These are phyloP conservation scores for Mixornis gularis DNA, from an alignment of 2,113 vertebrate genomes.

Conservation along the genomic window DNA sequence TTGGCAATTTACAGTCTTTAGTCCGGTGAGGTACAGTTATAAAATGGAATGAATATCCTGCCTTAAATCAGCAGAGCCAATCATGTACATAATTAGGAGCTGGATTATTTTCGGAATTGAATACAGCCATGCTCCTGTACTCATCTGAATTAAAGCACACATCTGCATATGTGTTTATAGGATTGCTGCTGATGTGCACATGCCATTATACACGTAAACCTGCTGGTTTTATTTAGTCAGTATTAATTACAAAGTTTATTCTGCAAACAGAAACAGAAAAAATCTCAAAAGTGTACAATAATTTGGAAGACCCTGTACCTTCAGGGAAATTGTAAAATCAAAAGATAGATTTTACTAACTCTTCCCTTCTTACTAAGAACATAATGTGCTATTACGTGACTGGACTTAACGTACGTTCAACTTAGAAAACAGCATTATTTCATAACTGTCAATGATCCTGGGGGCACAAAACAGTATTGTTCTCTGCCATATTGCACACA, in stretches of 20 bases:
- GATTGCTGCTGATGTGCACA: background rate
- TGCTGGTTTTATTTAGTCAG: background rate
- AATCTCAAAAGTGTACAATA: background rate
- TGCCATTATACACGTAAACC: background rate
- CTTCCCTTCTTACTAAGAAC: background rate
- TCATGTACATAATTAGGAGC: background rate
- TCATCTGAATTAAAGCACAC: background rate
- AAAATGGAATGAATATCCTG: background rate
- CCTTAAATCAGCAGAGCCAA: background rate
- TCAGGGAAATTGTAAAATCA: background rate
- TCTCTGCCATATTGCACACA: background rate
- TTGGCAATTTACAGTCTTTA: background rate
- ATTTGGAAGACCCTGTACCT: background rate
- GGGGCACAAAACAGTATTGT: background rate
- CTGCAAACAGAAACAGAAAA: background rate
- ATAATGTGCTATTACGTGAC: background rate
- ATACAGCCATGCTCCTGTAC: background rate
- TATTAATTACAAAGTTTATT: background rate
- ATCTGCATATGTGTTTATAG: background rate
- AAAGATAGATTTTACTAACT: background rate
- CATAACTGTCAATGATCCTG: background rate
- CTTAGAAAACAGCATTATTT: background rate
- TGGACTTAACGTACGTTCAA: fast-evolving
- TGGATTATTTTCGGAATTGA: background rate
- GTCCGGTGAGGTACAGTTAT: background rate